These are phyloP conservation scores for Acromyrmex echinatior DNA, from an alignment of 1,140 invertebrate genomes.

Conservation along the genomic window DNA sequence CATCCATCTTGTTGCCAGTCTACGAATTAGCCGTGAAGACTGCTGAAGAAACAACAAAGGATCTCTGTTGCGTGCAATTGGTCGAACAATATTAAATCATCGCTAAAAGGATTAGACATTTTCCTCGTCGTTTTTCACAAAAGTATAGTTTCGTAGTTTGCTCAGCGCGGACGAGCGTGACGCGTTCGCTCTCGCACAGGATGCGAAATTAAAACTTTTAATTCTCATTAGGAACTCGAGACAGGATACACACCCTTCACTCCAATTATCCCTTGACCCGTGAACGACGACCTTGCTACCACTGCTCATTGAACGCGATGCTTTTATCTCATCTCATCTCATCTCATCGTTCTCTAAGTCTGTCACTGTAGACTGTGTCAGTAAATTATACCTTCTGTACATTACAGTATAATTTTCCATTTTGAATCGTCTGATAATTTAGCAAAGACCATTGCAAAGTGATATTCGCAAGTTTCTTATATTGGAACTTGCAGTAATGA, in stretches of 20 bases:
- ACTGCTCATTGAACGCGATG: conserved; percentile 22
- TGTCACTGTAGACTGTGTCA: background rate
- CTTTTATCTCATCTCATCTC: conserved; percentile 33
- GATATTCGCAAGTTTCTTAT: conserved; percentile 7
- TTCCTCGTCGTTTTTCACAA: background rate
- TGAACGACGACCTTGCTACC: conserved; percentile 27
- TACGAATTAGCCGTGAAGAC: background rate
- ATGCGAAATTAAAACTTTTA: conserved; percentile 54
- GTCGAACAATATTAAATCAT: conserved; percentile 33
- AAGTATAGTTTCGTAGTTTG: background rate
- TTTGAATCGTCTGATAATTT: background rate
- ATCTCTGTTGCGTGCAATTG: conserved; percentile 25
- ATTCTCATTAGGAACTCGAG: conserved; percentile 51
- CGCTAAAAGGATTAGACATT: conserved; percentile 40
- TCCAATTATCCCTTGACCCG: conserved; percentile 34
- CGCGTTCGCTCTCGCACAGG: background rate
- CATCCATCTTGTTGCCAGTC: background rate
- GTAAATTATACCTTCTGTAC: conserved; percentile 22
- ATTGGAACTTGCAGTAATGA: background rate
- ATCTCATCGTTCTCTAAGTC: background rate
- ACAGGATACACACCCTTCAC: conserved; percentile 27
- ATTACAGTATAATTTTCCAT: background rate
- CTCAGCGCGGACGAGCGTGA: background rate
- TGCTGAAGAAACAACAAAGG: background rate
- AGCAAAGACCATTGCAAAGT: background rate